These are phyloP conservation scores for Phrynosoma blainvillii DNA, from an alignment of 2,113 vertebrate genomes.

Conservation along the genomic window DNA sequence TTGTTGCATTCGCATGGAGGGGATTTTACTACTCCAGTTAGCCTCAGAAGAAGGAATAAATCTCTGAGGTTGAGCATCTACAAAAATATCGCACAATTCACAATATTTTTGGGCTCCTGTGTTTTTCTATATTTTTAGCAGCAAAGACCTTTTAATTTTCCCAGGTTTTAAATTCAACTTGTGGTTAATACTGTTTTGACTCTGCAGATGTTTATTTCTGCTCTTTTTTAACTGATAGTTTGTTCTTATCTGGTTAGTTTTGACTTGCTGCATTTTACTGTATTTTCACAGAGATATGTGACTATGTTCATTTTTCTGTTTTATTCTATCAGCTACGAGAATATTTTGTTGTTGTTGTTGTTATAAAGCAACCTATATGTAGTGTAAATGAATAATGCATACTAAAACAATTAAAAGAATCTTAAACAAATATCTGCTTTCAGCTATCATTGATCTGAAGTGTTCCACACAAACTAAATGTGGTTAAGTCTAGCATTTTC, in stretches of 20 bases:
- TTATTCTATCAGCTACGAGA: background rate
- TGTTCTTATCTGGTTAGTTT: background rate
- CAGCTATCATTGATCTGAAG: background rate
- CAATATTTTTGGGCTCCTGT: background rate
- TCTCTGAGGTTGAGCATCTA: too few relatives aligned
- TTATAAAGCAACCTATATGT: background rate
- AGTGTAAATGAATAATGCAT: background rate
- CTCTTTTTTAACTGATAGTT: background rate
- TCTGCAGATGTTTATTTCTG: background rate
- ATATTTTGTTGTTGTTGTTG: background rate
- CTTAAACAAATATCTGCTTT: background rate
- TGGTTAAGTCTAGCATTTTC: slow-evolving; percentile 10
- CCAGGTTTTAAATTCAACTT: background rate
- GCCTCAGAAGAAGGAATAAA: too few relatives aligned
- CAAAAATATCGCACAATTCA: too few relatives aligned
- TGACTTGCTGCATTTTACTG: background rate
- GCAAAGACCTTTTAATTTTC: background rate
- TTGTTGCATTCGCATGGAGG: too few relatives aligned
- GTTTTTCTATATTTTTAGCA: background rate
- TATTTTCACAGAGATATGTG: background rate
- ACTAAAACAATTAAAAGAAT: background rate
- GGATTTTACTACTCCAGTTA: too few relatives aligned
- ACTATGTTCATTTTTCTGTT: background rate
- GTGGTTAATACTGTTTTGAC: background rate
- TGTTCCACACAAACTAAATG: too few relatives aligned